Percentiles rank a stretch among this genome's conserved stretches.
phyloP scores from a whole-genome alignment of 2,113 vertebrate genomes.

The Donacobius atricapilla region DNA sequence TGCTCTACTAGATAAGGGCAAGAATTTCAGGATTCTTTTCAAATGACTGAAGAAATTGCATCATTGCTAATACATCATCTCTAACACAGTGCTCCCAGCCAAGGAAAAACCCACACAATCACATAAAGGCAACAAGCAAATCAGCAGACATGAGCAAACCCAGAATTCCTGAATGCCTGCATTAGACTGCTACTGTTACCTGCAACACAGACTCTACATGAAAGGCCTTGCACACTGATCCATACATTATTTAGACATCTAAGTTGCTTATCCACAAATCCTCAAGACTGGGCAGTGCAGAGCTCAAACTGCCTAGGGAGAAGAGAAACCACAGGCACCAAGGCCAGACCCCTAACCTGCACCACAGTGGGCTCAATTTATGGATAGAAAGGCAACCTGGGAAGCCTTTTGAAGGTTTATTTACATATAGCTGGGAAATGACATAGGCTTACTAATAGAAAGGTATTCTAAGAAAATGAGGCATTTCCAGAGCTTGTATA shows the following conservation, averaged over 20 bases:
- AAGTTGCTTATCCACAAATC: not conserved
- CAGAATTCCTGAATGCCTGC: constrained; percentile 22
- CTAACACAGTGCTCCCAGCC: not conserved
- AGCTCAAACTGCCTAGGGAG: not conserved
- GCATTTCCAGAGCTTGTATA: not conserved
- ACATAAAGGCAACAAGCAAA: not conserved
- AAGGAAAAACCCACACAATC: constrained; percentile 42
- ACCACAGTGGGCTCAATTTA: not conserved
- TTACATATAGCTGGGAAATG: not conserved
- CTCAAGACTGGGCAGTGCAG: not conserved
- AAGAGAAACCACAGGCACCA: not conserved
- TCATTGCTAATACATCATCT: constrained; percentile 36
- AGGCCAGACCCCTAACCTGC: not conserved
- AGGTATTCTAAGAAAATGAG: not conserved
- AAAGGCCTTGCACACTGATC: not conserved
- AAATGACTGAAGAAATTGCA: not conserved
- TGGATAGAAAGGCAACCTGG: not conserved
- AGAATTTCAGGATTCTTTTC: constrained; percentile 16
- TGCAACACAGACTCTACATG: not conserved
- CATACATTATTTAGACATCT: not conserved
- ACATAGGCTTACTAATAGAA: not conserved
- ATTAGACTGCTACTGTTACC: constrained; percentile 9
- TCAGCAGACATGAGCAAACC: constrained; percentile 38
- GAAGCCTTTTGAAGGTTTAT: not conserved
- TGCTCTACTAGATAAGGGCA: constrained; percentile 18